phyloP scores from a whole-genome alignment of 2,113 vertebrate species.

The Cisticola juncidis region DNA sequence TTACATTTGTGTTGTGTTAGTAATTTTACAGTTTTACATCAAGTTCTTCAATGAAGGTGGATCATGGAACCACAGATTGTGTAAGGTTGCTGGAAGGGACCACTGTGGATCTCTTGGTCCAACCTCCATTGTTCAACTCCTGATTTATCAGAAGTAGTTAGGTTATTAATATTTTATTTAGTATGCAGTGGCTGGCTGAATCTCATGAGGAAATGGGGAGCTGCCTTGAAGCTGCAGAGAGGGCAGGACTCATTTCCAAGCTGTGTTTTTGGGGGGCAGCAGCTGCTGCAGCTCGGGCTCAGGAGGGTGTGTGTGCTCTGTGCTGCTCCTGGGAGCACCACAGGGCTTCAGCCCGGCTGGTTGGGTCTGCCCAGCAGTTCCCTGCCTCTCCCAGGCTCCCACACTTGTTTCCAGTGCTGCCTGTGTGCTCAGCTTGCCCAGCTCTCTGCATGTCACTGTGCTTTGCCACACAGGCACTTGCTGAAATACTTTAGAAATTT shows the following conservation, averaged over 20 bases:
- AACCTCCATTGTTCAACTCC: neutral
- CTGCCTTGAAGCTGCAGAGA: neutral
- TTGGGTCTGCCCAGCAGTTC: neutral
- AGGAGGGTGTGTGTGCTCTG: neutral
- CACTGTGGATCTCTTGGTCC: neutral
- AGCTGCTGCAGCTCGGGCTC: neutral
- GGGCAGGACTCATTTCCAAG: neutral
- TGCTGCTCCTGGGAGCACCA: neutral
- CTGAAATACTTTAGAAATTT: neutral
- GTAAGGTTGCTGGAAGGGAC: neutral
- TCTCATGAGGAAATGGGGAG: rapidly evolving
- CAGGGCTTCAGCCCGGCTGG: too few species aligned
- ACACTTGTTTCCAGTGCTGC: rapidly evolving
- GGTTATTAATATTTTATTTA: neutral
- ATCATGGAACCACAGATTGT: neutral
- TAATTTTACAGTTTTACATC: neutral
- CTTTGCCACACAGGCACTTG: neutral
- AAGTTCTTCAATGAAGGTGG: neutral
- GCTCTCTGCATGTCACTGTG: neutral
- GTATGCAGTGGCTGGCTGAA: neutral
- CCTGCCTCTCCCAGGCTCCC: neutral
- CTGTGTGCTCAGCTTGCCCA: neutral
- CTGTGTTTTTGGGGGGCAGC: neutral
- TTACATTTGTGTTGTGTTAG: neutral
- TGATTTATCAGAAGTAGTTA: neutral